phyloP scores from a whole-genome alignment of 2,113 vertebrate genomes.

The Entosphenus tridentatus region DNA sequence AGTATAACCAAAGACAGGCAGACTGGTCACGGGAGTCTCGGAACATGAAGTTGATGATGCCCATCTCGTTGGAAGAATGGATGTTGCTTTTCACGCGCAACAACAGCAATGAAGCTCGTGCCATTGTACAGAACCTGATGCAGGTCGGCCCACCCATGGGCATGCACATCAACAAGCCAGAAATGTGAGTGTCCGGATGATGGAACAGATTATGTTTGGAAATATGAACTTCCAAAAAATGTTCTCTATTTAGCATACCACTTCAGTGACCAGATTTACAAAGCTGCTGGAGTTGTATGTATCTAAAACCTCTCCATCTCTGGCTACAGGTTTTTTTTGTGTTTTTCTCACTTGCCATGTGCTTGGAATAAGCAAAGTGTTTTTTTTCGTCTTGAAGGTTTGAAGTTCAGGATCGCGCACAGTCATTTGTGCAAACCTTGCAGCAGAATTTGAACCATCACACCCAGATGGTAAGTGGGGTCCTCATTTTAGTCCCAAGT shows the following conservation, averaged over 20 bases:
- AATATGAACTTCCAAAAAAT: too few species aligned
- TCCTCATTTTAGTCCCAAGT: too few species aligned
- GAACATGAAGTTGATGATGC: slow-evolving; percentile 14
- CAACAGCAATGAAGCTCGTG: slow-evolving; percentile 11
- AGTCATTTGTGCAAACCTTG: slow-evolving; percentile 14
- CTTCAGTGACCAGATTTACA: too few species aligned
- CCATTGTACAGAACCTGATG: slow-evolving; percentile 16
- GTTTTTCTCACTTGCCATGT: too few species aligned
- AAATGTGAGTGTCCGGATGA: slow-evolving; percentile 14
- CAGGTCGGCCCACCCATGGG: slow-evolving; percentile 16
- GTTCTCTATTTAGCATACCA: too few species aligned
- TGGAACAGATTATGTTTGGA: too few species aligned
- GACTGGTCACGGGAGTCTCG: slow-evolving; percentile 20
- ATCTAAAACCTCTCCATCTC: too few species aligned
- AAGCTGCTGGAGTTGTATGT: too few species aligned
- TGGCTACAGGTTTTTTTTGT: too few species aligned
- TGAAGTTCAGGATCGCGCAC: slow-evolving; percentile 4
- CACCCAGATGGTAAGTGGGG: slow-evolving; percentile 16
- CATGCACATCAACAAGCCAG: slow-evolving; percentile 14
- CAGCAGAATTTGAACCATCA: slow-evolving; percentile 11
- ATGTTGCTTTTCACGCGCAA: slow-evolving; percentile 14
- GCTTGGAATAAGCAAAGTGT: too few species aligned
- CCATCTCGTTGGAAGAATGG: slow-evolving; percentile 14
- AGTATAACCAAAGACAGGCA: slow-evolving; percentile 9
- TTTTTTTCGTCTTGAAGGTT: slow-evolving; percentile 10